Evolutionary conservation across 2,113 vertebrate genomes (phyloP), one percentile per base, ranked within the genome.

Genomic region (Seriola dumerili): DNA sequence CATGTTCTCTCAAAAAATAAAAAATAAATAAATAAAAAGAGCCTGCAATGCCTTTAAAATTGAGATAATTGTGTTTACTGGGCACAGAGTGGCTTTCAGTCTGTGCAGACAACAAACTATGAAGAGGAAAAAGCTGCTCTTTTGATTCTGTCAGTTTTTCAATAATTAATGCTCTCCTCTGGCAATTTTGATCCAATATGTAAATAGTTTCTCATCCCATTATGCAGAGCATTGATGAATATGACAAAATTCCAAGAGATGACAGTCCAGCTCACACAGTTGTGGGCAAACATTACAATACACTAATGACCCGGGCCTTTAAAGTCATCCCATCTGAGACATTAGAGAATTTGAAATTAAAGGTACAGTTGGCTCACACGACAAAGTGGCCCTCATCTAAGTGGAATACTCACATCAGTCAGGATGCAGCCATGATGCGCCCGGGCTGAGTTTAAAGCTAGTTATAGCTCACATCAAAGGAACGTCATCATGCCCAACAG

Each of bases 11-110:
- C 6, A 23, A 8, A 64, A 42, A 46, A 23, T 23, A 42, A 9
- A 11, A 11, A 42, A 29, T 29, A 29, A 8, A 38, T 6, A 46
- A 63, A 85, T 48, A 74, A 58, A 74, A 84, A 63, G 38, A 21
- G 50, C 36, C 66, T 38, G 78, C 74, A 21, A 82, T 85, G 83
- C 93, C 88, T 93, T 88, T 79, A 88, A 91, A 95, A 95, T 95
- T 94, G 93, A 88, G 90, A 94, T 95, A 94, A 95, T 95, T 94
- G 94, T 95, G 93, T 95, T 95, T 95, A 95, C 90, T 91, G 84
- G 72, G 58, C 62, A 48, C n/a, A 50, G 71, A 88, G 87, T 69
- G 86, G 83, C 78, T 91, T 86, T 88, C 85, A 92, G 88, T 93
- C 92, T 80, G 87, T 61, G 71, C 76, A 87, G 81, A 86, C 92